These are phyloP conservation scores for Heliconius aoede DNA, from an alignment of 2,888 invertebrate genomes.

Conservation along the genomic window DNA sequence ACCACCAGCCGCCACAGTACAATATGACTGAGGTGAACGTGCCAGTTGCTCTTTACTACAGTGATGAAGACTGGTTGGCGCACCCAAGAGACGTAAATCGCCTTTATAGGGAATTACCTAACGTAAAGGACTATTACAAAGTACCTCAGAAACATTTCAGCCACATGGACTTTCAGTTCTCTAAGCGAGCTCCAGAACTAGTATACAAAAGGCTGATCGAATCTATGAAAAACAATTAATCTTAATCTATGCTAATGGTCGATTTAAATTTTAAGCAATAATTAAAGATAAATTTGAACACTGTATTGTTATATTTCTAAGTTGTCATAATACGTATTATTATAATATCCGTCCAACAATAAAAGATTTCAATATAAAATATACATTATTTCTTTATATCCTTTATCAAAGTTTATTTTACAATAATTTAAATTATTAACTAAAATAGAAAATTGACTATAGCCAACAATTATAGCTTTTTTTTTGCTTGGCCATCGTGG, in stretches of 20 bases:
- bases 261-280: conserved; percentile 31
- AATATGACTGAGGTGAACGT: conserved; percentile 67
- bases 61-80: conserved; percentile 87
- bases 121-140: conserved; percentile 79
- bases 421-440: too few species aligned
- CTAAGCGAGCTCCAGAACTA: conserved; percentile 63
- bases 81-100: conserved; percentile 83
- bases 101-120: conserved; percentile 81
- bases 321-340: conserved; percentile 28
- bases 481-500: too few species aligned
- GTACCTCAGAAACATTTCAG: conserved; percentile 80
- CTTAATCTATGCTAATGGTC: conserved; percentile 50
- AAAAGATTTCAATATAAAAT: conserved; percentile 28
- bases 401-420: too few species aligned
- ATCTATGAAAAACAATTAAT: conserved; percentile 58
- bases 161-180: conserved; percentile 77
- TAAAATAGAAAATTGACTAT: too few species aligned
- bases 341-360: conserved; percentile 44
- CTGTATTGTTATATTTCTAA: conserved; percentile 12
- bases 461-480: too few species aligned
- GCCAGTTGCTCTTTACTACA: conserved; percentile 73
- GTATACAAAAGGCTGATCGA: conserved; percentile 70
- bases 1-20: conserved; percentile 66
- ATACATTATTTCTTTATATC: not conserved
- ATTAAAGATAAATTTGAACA: not conserved